Conservation (phyloP, 2,888 invertebrate genomes). For the Lamellibrachia satsuma region DNA sequence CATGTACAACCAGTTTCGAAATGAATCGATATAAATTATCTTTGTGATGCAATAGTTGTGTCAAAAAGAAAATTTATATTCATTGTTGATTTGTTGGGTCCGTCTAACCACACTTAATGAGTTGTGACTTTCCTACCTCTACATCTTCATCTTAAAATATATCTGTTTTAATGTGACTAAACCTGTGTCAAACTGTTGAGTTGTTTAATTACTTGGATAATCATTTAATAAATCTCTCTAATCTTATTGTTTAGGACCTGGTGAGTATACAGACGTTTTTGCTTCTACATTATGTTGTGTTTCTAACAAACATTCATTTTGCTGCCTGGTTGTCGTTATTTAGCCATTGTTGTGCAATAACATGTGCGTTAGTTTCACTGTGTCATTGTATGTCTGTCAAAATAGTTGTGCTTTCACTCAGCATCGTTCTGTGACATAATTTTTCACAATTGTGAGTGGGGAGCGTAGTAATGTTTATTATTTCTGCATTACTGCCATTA, state of each 20-base stretch:
- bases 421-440: background rate
- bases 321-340: background rate
- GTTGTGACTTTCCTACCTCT: background rate
- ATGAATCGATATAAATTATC: no score
- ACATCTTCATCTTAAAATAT: background rate
- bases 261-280: background rate
- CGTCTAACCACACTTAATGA: background rate
- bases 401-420: background rate
- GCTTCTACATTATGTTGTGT: background rate
- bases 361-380: background rate
- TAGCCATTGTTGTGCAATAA: background rate
- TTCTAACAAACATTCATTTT: background rate
- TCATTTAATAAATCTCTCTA: background rate
- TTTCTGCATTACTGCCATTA: background rate
- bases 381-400: background rate
- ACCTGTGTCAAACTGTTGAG: background rate
- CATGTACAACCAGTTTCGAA: no score
- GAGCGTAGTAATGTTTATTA: conserved; percentile 13
- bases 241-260: conserved; percentile 9
- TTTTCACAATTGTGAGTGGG: conserved; percentile 26
- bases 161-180: background rate
- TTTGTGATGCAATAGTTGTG: no score
- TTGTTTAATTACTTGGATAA: background rate
- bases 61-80: no score
- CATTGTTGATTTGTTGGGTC: background rate